These are phyloP conservation scores for Lordiphosa fenestrarum DNA, from an alignment of 2,888 invertebrate species.

Conservation along the genomic window DNA sequence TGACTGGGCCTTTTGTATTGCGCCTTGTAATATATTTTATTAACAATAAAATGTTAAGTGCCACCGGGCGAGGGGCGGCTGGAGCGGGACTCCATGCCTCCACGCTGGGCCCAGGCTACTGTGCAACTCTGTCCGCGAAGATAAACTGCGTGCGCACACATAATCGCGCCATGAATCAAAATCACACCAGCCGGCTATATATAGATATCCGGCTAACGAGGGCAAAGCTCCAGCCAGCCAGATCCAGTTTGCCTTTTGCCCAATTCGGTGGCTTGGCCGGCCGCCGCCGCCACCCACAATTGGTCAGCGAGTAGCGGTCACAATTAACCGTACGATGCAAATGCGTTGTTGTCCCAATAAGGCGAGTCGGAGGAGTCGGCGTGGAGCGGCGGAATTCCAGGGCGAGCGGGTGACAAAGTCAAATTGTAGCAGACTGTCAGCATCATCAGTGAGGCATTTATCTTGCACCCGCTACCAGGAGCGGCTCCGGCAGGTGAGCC, in stretches of 20 bases:
- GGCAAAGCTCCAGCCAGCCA: conserved; percentile 32
- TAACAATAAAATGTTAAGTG: conserved; percentile 76
- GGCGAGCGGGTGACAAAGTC: conserved; percentile 49
- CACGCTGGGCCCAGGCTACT: conserved; percentile 35
- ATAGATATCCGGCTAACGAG: conserved; percentile 68
- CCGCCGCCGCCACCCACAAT: conserved; percentile 67
- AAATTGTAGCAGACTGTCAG: conserved; percentile 63
- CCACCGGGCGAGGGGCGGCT: conserved; percentile 42
- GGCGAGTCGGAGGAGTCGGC: conserved; percentile 13
- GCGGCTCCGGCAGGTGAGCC: conserved; percentile 9
- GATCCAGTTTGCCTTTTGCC: conserved; percentile 23
- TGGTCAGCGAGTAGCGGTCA: conserved; percentile 61
- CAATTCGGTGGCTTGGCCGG: conserved; percentile 38
- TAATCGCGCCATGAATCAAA: conserved; percentile 79
- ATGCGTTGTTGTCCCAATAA: conserved; percentile 60
- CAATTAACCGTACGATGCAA: conserved; percentile 74
- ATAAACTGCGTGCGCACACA: conserved; percentile 79
- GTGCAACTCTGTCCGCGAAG: conserved; percentile 56
- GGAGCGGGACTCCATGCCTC: conserved; percentile 23
- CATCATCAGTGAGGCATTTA: conserved; percentile 72
- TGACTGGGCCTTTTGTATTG: conserved; percentile 66
- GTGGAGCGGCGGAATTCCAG: conserved; percentile 39
- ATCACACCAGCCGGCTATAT: conserved; percentile 76
- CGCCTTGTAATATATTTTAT: conserved; percentile 73
- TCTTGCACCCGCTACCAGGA: conserved; percentile 64